phyloP scores from a whole-genome alignment of 2,888 invertebrate species.

The Mystacides longicornis region DNA sequence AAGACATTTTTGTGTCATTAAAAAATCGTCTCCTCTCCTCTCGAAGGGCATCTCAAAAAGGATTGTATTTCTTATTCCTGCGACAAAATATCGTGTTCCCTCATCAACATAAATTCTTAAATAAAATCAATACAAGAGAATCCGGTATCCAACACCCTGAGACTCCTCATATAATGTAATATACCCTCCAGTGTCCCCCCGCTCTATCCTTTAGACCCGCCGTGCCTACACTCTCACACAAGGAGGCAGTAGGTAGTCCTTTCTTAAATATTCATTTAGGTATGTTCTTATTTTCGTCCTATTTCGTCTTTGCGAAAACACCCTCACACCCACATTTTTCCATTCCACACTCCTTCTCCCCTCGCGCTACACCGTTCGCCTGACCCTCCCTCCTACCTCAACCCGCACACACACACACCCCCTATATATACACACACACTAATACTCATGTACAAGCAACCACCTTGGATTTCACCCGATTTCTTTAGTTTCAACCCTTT shows the following conservation, averaged over 20 bases:
- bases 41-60: constrained; percentile 7
- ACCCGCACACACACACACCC: constrained; percentile 1
- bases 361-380: background rate
- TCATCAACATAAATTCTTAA: constrained; percentile 21
- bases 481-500: constrained; percentile 26
- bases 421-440: constrained; percentile 4
- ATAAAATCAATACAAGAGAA: constrained; percentile 24
- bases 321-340: constrained; percentile 15
- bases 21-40: background rate
- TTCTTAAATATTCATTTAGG: constrained; percentile 27
- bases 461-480: constrained; percentile 17
- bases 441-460: constrained; percentile 7
- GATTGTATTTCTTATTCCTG: constrained; percentile 12
- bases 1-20: background rate
- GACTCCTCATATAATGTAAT: constrained; percentile 14
- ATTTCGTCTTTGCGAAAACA: constrained; percentile 27
- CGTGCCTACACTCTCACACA: constrained; percentile 6
- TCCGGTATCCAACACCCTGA: constrained; percentile 17
- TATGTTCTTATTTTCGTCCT: constrained; percentile 27
- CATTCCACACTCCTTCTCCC: background rate
- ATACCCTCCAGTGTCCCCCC: background rate
- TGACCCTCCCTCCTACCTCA: background rate
- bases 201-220: constrained; percentile 9
- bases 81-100: constrained; percentile 18
- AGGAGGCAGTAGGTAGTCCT: constrained; percentile 24